phyloP scores from a whole-genome alignment of 2,888 invertebrate species.

The Meteorus cinctellus region DNA sequence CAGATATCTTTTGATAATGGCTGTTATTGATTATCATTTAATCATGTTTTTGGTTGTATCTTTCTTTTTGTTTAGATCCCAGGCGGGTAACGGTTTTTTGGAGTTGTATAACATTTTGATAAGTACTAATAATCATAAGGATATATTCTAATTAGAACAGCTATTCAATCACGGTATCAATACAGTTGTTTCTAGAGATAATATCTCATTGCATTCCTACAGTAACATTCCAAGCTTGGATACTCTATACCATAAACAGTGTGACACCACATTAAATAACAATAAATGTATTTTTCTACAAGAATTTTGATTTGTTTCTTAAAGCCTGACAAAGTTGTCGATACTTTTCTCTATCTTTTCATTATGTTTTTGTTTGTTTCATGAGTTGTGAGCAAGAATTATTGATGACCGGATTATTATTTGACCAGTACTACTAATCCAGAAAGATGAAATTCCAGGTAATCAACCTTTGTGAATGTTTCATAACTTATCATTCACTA shows the following conservation, averaged over 20 bases:
- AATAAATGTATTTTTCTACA: constrained; percentile 2
- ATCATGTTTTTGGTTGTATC: not conserved
- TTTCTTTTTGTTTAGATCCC: not conserved
- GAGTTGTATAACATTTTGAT: not conserved
- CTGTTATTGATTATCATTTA: not conserved
- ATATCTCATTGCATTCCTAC: not conserved
- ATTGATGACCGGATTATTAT: too few species aligned
- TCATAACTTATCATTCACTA: too few species aligned
- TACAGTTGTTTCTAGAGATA: not conserved
- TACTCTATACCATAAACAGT: not conserved
- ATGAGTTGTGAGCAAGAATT: too few species aligned
- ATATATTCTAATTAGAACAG: not conserved
- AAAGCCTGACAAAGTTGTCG: too few species aligned
- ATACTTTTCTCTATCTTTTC: too few species aligned
- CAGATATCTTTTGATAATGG: not conserved
- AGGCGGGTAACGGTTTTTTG: not conserved
- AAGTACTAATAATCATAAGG: not conserved
- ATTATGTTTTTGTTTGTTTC: too few species aligned
- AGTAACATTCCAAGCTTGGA: not conserved
- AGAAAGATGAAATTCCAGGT: too few species aligned
- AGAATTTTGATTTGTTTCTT: not conserved
- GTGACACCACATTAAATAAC: not conserved
- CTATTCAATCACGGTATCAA: not conserved
- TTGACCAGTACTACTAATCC: too few species aligned
- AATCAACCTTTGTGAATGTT: too few species aligned